A percentile compares a stretch with the other conserved stretches of the same genome.
These are phyloP conservation scores for Drosophila formosana DNA, from an alignment of 2,888 invertebrate genomes.

Conservation along the genomic window DNA sequence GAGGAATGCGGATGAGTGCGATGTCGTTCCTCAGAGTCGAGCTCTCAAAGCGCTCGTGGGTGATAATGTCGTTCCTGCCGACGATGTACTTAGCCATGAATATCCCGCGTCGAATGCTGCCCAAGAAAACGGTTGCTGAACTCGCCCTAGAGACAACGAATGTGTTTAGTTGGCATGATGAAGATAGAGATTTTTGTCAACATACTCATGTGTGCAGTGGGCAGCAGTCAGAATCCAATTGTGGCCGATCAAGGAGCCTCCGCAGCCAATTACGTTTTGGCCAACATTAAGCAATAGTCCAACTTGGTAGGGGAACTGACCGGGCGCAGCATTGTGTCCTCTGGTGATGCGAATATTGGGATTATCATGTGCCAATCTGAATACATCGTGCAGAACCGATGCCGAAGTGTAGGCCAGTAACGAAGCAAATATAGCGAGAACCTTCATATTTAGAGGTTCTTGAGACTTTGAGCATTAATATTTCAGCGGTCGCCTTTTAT, in stretches of 20 bases:
- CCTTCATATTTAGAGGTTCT: neutral
- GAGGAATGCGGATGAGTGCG: neutral
- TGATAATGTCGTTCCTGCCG: neutral
- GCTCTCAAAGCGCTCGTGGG: neutral
- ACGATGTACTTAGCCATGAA: neutral
- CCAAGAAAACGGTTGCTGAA: neutral
- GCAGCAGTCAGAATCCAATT: neutral
- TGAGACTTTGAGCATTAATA: neutral
- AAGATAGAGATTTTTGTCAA: neutral
- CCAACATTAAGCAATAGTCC: no score
- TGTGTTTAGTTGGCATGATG: neutral
- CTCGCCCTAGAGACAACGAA: neutral
- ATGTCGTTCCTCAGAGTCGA: neutral
- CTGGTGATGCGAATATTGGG: neutral
- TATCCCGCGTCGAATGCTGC: neutral
- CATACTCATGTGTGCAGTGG: neutral
- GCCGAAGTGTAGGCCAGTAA: neutral
- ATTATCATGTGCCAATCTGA: neutral
- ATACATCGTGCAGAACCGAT: neutral
- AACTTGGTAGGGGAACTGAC: conserved; percentile 1
- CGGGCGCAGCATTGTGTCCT: neutral
- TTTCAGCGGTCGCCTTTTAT: neutral
- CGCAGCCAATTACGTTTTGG: neutral
- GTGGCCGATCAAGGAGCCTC: neutral
- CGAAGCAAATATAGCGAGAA: no score